A percentile compares a stretch with the other conserved stretches of the same genome.
These are phyloP conservation scores for Pomacea maculata DNA, from an alignment of 1,140 invertebrate genomes.

Conservation along the genomic window DNA sequence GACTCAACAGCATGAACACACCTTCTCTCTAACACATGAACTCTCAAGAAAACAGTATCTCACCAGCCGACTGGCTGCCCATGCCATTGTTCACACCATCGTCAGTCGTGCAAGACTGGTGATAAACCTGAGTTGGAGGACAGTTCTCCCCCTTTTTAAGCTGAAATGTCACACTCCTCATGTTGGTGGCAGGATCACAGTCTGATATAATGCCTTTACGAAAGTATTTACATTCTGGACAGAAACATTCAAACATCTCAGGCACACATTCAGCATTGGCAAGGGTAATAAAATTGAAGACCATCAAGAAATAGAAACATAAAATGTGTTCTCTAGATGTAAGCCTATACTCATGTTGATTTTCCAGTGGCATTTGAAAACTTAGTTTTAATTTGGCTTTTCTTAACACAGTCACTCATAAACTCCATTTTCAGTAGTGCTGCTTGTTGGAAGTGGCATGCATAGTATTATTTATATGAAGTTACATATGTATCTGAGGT, in stretches of 20 bases:
- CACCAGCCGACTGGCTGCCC: background rate
- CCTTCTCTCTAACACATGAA: background rate
- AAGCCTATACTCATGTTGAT: too few relatives aligned
- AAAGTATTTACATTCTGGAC: background rate
- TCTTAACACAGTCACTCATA: too few relatives aligned
- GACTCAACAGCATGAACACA: background rate
- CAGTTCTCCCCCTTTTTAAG: constrained; percentile 1
- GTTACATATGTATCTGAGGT: too few relatives aligned
- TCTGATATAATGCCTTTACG: constrained; percentile 1
- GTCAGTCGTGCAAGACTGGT: background rate
- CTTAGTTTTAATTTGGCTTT: too few relatives aligned
- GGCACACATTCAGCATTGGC: too few relatives aligned
- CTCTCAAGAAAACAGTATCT: background rate
- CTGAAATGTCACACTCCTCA: constrained; percentile 5
- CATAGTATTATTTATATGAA: too few relatives aligned
- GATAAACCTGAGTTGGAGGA: background rate
- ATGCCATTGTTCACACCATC: background rate
- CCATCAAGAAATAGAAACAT: too few relatives aligned
- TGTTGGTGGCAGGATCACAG: background rate
- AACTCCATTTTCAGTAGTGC: too few relatives aligned
- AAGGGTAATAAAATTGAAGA: too few relatives aligned
- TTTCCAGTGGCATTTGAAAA: too few relatives aligned
- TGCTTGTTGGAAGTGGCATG: too few relatives aligned
- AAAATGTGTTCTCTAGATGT: too few relatives aligned
- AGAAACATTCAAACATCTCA: background rate